phyloP scores from a whole-genome alignment of 2,113 vertebrate genomes.

The Amblyornis subalaris region DNA sequence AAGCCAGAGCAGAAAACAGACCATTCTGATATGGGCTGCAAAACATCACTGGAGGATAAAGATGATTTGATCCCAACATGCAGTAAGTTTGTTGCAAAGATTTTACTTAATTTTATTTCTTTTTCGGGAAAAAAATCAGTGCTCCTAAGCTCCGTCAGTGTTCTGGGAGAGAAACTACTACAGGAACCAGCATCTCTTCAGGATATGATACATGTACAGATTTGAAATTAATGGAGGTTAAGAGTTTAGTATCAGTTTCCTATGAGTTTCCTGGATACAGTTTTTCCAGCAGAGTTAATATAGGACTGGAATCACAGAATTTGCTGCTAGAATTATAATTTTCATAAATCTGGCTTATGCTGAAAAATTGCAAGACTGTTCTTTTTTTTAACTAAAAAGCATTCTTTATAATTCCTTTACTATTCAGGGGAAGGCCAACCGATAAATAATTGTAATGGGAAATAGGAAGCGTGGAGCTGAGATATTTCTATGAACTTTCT shows the following conservation, averaged over 20 bases:
- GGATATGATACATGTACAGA: not conserved
- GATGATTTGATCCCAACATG: not conserved
- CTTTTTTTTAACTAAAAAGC: not conserved
- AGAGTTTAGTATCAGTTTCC: not conserved
- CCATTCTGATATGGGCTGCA: not conserved
- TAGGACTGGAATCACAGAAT: not conserved
- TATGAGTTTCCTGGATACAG: not conserved
- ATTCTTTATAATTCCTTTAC: not conserved
- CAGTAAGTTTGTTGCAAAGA: not conserved
- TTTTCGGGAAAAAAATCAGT: not conserved
- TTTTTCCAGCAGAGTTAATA: slow-evolving; percentile 25
- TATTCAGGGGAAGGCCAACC: not conserved
- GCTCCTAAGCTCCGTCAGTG: not conserved
- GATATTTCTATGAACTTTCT: not conserved
- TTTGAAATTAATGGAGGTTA: not conserved
- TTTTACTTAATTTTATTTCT: not conserved
- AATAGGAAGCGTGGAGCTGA: not conserved
- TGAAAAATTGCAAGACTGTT: not conserved
- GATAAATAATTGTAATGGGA: not conserved
- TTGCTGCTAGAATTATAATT: slow-evolving; percentile 19
- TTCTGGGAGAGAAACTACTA: not conserved
- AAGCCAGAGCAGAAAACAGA: not conserved
- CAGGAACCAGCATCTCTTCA: not conserved
- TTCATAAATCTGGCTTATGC: not conserved
- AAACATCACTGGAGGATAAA: not conserved